These are phyloP conservation scores for Galeopsomyia nigrocyanea DNA, from an alignment of 2,888 invertebrate species.

Conservation along the genomic window DNA sequence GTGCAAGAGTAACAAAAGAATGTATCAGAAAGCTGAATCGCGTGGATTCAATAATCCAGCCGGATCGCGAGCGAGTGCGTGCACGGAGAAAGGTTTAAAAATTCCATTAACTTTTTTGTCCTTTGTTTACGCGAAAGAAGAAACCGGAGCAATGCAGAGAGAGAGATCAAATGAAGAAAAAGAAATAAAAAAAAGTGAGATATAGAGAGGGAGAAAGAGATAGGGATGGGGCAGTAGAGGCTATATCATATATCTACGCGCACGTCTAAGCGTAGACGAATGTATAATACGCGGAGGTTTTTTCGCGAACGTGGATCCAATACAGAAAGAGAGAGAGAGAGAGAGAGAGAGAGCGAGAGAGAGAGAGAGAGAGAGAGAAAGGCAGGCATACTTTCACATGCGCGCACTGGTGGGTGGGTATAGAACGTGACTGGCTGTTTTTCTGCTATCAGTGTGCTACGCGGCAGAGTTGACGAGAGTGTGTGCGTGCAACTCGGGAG, in stretches of 20 bases:
- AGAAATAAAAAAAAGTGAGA: background rate
- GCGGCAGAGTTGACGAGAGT: conserved; percentile 24
- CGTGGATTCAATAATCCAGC: no score
- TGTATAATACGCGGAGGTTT: conserved; percentile 42
- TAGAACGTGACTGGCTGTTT: background rate
- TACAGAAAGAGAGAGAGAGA: conserved; percentile 21
- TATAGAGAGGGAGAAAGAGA: background rate
- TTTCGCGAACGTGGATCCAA: conserved; percentile 40
- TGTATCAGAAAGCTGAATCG: no score
- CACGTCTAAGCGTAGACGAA: conserved; percentile 23
- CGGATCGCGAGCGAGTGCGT: no score
- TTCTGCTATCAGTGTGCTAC: background rate
- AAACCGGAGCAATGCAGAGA: conserved; percentile 48
- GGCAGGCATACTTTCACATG: conserved; percentile 3
- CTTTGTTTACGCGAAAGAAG: conserved; percentile 28
- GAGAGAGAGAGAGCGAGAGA: conserved; percentile 3
- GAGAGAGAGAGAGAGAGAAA: conserved; percentile 13
- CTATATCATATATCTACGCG: background rate
- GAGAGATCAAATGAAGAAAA: conserved; percentile 33
- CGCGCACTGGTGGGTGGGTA: background rate
- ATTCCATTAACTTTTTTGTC: conserved; percentile 25
- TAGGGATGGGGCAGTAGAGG: background rate
- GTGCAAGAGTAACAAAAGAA: no score
- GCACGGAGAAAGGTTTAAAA: conserved; percentile 5
- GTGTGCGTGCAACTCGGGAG: conserved; percentile 47